These are phyloP conservation scores for Malurus melanocephalus DNA, from an alignment of 2,113 vertebrate species.

Conservation along the genomic window DNA sequence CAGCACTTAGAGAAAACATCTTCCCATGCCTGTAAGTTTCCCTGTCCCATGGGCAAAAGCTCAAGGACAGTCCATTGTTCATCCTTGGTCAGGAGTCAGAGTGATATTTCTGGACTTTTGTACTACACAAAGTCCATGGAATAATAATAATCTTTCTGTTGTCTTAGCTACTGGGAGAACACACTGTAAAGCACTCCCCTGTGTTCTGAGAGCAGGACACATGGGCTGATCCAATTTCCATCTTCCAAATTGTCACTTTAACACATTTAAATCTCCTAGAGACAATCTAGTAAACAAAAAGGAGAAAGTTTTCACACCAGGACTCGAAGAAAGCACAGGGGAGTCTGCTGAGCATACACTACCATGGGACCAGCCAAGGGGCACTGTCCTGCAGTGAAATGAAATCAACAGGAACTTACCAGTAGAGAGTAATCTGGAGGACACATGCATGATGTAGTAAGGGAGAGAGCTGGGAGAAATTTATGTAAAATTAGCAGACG, in stretches of 20 bases:
- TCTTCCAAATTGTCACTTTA: neutral
- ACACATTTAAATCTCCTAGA: neutral
- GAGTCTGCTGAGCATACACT: neutral
- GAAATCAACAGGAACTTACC: neutral
- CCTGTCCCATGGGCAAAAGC: neutral
- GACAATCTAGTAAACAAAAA: neutral
- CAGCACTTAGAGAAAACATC: neutral
- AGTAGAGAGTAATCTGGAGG: neutral
- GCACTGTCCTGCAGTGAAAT: neutral
- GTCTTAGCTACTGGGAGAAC: neutral
- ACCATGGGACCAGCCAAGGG: fast-evolving
- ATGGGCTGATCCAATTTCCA: neutral
- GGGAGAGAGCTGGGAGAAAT: neutral
- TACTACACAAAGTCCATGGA: neutral
- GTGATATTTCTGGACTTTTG: neutral
- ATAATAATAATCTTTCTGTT: neutral
- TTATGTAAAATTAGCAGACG: neutral
- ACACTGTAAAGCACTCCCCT: neutral
- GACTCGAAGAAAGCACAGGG: neutral
- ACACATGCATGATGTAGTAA: neutral
- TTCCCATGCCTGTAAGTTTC: fast-evolving
- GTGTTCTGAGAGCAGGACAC: neutral
- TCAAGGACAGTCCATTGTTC: neutral
- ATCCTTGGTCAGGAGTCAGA: neutral
- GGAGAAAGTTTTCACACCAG: neutral